Percentiles rank a stretch among this genome's conserved stretches.
These are phyloP conservation scores for Pseudorectes ferrugineus DNA, from an alignment of 2,113 vertebrate genomes.

Conservation along the genomic window DNA sequence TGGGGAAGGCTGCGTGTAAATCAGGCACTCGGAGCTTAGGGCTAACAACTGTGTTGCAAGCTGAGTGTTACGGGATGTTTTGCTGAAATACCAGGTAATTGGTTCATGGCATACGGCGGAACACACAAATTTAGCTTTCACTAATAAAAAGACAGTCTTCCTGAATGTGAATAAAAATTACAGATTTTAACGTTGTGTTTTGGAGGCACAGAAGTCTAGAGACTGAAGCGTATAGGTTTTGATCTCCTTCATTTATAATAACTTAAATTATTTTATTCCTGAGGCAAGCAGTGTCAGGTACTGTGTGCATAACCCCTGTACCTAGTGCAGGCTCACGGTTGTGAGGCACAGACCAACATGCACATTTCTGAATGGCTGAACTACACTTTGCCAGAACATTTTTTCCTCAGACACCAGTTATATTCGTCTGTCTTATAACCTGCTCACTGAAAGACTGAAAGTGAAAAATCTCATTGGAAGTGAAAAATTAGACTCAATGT, in stretches of 20 bases:
- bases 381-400: background rate
- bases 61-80: background rate
- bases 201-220: background rate
- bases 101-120: background rate
- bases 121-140: background rate
- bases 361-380: background rate
- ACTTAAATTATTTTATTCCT: background rate
- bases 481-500: background rate
- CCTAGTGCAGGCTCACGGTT: fast-evolving
- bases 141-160: background rate
- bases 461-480: background rate
- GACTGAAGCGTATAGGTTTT: background rate
- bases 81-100: background rate
- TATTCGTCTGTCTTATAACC: background rate
- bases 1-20: background rate
- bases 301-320: background rate
- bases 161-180: background rate
- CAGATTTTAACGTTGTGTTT: background rate
- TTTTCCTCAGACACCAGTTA: background rate
- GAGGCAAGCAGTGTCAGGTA: fast-evolving
- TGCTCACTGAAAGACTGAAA: background rate
- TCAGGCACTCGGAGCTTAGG: fast-evolving
- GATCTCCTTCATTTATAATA: background rate
- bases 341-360: background rate
- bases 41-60: background rate